Conservation (phyloP, 2,888 invertebrate genomes). For the Eristalis arbustorum region DNA sequence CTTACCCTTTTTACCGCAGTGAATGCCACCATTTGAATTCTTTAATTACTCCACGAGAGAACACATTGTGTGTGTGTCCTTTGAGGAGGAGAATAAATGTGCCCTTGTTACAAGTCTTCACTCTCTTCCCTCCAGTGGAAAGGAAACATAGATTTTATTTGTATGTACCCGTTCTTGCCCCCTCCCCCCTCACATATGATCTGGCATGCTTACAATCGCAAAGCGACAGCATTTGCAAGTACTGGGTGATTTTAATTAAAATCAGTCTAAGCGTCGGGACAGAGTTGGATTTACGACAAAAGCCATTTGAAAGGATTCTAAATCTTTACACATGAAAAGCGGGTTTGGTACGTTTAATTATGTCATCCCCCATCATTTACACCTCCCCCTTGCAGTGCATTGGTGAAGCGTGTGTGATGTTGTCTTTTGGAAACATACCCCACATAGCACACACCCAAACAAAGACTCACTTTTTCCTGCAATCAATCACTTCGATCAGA, state of each 20-base stretch:
- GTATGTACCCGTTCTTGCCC: background rate
- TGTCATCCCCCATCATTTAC: constrained; percentile 10
- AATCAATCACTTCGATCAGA: background rate
- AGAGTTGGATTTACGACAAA: constrained; percentile 29
- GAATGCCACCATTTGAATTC: constrained; percentile 44
- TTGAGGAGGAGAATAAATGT: constrained; percentile 3
- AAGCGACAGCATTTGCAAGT: constrained; percentile 19
- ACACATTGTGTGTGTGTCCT: constrained; percentile 35
- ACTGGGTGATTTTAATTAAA: constrained; percentile 50
- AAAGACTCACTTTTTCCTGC: background rate
- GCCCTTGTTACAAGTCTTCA: constrained; percentile 18
- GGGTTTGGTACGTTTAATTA: constrained; percentile 43
- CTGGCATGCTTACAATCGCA: background rate
- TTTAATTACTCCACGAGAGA: constrained; percentile 50
- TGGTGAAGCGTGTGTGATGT: too few species aligned
- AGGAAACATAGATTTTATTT: constrained; percentile 2
- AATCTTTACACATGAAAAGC: constrained; percentile 39
- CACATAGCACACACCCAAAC: background rate
- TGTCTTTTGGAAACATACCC: too few species aligned
- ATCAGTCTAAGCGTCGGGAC: background rate
- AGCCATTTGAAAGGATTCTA: constrained; percentile 32
- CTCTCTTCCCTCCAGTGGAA: background rate
- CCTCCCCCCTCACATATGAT: background rate
- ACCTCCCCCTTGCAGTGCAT: background rate
- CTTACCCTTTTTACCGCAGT: background rate